These are phyloP conservation scores for Diaphora mendica DNA, from an alignment of 2,888 invertebrate species.

Conservation along the genomic window DNA sequence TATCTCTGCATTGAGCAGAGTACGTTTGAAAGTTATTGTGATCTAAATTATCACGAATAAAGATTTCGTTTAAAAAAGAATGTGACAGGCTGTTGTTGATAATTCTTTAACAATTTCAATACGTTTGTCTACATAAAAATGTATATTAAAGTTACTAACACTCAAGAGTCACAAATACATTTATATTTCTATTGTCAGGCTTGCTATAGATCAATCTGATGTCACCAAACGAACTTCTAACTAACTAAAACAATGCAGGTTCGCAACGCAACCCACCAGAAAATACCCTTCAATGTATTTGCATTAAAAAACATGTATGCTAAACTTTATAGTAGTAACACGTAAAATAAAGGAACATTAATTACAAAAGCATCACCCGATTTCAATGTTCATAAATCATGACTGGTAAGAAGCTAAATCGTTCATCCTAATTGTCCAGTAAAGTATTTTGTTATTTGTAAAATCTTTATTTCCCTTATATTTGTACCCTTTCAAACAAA, in stretches of 20 bases:
- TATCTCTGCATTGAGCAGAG: not conserved
- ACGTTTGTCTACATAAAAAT: not conserved
- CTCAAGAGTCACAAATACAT: too few relatives aligned
- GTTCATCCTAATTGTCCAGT: not conserved
- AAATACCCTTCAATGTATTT: too few relatives aligned
- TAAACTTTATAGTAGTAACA: not conserved
- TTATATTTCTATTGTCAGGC: too few relatives aligned
- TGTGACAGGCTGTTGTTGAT: slow-evolving; percentile 3
- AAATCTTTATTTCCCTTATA: not conserved
- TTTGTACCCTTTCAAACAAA: not conserved
- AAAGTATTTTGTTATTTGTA: not conserved
- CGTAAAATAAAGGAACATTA: not conserved
- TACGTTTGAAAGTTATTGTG: not conserved
- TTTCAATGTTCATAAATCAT: not conserved
- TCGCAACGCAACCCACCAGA: not conserved
- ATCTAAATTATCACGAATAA: not conserved
- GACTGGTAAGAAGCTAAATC: not conserved
- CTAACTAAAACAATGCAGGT: too few relatives aligned
- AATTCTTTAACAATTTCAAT: not conserved
- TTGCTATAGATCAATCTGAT: too few relatives aligned
- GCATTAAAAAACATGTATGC: not conserved
- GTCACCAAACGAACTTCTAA: too few relatives aligned
- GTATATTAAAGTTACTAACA: not conserved
- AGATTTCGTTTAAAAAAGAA: not conserved
- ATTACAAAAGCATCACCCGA: too few relatives aligned